These are phyloP conservation scores for Gadopsis marmoratus DNA, from an alignment of 2,797 vertebrate genomes.

Conservation along the genomic window DNA sequence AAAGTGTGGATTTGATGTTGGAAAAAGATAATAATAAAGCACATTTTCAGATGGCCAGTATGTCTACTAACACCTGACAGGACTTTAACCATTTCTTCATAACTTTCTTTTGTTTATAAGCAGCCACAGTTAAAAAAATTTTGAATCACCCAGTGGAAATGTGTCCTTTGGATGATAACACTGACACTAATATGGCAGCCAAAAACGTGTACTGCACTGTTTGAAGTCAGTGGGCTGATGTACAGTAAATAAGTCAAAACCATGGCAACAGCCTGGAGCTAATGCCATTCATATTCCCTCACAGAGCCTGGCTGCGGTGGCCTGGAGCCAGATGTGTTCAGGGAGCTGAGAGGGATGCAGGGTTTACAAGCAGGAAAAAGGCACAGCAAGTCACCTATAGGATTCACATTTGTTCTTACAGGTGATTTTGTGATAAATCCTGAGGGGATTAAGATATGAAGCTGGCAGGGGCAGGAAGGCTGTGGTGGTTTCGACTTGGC, in stretches of 20 bases:
- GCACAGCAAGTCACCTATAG: conserved; percentile 42
- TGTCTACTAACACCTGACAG: conserved; percentile 4
- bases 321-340: conserved; percentile 60
- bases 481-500: conserved; percentile 44
- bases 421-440: conserved; percentile 67
- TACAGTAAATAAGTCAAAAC: conserved; percentile 80
- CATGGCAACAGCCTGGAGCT: conserved; percentile 75
- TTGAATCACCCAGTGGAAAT: conserved; percentile 68
- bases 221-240: conserved; percentile 75
- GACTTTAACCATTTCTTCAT: conserved; percentile 19
- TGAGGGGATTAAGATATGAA: conserved; percentile 44
- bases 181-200: conserved; percentile 69
- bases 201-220: conserved; percentile 56
- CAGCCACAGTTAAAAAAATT: conserved; percentile 14
- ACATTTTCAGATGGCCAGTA: conserved; percentile 10
- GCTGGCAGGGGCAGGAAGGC: conserved; percentile 13
- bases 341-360: conserved; percentile 48
- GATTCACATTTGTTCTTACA: conserved; percentile 54
- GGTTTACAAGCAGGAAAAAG: conserved; percentile 27
- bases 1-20: conserved; percentile 12
- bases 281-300: conserved; percentile 68
- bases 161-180: conserved; percentile 74
- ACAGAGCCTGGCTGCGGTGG: conserved; percentile 50
- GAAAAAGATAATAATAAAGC: not conserved
- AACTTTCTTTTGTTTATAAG: conserved; percentile 40